Conservation (phyloP, 2,113 vertebrate genomes). For the Xyliphius kryptos region DNA sequence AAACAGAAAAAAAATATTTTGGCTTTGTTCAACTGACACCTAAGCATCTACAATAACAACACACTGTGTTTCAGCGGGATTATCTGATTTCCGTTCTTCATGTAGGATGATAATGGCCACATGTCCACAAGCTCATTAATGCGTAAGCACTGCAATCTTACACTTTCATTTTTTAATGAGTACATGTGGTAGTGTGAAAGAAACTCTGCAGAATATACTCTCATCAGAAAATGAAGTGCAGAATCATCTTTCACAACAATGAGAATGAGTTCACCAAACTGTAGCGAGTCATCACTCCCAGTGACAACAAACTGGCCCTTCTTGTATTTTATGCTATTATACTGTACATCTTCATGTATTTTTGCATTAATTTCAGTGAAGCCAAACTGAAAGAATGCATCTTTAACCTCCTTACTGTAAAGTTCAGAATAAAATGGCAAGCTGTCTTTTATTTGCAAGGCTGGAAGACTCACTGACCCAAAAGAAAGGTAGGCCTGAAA, state of each 20-base stretch:
- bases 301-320: conserved; percentile 11
- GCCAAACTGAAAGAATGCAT: neutral
- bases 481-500: conserved; percentile 21
- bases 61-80: no score
- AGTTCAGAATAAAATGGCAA: neutral
- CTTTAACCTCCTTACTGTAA: conserved; percentile 3
- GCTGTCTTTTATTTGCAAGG: neutral
- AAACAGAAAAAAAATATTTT: no score
- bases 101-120: no score
- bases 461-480: neutral
- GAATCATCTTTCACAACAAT: conserved; percentile 14
- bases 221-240: conserved; percentile 21
- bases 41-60: no score
- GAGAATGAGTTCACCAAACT: conserved; percentile 19
- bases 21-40: no score
- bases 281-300: conserved; percentile 10
- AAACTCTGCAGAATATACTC: conserved; percentile 2
- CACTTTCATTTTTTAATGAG: no score
- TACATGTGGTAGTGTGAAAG: conserved; percentile 2
- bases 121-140: no score
- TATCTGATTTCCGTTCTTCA: no score
- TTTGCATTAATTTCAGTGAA: neutral
- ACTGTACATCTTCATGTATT: neutral
- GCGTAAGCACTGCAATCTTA: no score
- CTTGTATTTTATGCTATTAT: neutral